Evolutionary conservation across 2,113 vertebrate species (phyloP), one percentile per base, ranked within the genome.

Genomic region (Fregetta grallaria): DNA sequence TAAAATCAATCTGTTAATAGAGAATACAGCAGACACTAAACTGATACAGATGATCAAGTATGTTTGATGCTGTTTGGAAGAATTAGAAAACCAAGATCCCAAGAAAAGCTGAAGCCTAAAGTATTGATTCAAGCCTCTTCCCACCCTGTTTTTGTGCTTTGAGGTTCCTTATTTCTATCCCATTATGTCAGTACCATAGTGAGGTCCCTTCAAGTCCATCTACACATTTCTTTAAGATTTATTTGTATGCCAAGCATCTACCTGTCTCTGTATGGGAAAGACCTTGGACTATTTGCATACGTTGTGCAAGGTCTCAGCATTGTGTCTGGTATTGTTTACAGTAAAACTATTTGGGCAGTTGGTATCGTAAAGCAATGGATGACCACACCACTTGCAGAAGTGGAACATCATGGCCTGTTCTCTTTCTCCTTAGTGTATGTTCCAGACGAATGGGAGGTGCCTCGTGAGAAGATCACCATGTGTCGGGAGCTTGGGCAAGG

Each of bases 381-480:
- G 78, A 23, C 36, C 3, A 0, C 53, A 19, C 18, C 13, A 1
- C 3, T 25, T 49, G 38, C 55, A 56, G 36, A 65, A 25, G 47
- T 10, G 61, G 56, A 36, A 70, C n/a, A 2, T 70, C 32, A 70
- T 3, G 1, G 49, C 6, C 26, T 66, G 6, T 93, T 68, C 65
- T 72, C 26, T 79, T 30, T 92, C 19, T 71, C 63, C 19, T 8
- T 75, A 99, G 99, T 99, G 97, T 99, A 99, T 0, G 98, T 99
- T 36, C 99, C 99, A 0, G 99, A 99, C 9, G 99, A 99, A 94
- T 99, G 99, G 99, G 99, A 99, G 95, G 99, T 99, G 59, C 98
- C 99, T 15, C 98, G 99, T 12, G 99, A 99, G 97, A 99, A 99
- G 98, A 99, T 99, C 97, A 99, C 98, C 15, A 99, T 99, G 99